Evolutionary conservation across 2,888 invertebrate species (phyloP).

Genomic region (Gasteruption jaculator): DNA sequence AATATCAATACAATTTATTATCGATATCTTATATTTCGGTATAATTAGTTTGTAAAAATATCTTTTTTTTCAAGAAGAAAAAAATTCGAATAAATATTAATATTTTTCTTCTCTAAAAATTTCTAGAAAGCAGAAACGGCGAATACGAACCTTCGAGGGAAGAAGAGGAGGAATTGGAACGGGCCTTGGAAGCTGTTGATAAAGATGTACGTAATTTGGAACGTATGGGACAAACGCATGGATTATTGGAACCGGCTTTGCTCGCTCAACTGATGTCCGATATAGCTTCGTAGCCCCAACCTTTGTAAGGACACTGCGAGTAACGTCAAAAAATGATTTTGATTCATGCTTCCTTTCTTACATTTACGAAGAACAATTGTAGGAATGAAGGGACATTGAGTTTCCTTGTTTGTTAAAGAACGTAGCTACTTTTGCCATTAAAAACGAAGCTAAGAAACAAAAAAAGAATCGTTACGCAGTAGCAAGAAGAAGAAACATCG

Average conservation of each 20-base stretch:
- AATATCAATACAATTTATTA: neutral
- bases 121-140: constrained; percentile 64
- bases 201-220: constrained; percentile 69
- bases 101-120: constrained; percentile 20
- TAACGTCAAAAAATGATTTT: no score
- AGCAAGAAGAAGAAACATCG: constrained; percentile 29
- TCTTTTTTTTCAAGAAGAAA: neutral
- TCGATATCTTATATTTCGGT: neutral
- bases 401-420: no score
- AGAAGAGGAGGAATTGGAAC: constrained; percentile 83
- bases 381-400: constrained; percentile 4
- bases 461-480: constrained; percentile 11
- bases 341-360: no score
- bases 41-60: no score
- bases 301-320: constrained; percentile 22
- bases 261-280: constrained; percentile 52
- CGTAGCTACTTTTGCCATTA: no score
- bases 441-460: constrained; percentile 11
- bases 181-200: constrained; percentile 76
- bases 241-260: constrained; percentile 58
- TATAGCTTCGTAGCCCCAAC: constrained; percentile 49
- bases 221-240: constrained; percentile 61
- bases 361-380: constrained; percentile 11
- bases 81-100: constrained; percentile 21
- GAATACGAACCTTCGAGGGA: constrained; percentile 70